Base-by-base conservation (phyloP, 2,888 invertebrate genomes). In the Hoplodrina ambigua region DNA sequence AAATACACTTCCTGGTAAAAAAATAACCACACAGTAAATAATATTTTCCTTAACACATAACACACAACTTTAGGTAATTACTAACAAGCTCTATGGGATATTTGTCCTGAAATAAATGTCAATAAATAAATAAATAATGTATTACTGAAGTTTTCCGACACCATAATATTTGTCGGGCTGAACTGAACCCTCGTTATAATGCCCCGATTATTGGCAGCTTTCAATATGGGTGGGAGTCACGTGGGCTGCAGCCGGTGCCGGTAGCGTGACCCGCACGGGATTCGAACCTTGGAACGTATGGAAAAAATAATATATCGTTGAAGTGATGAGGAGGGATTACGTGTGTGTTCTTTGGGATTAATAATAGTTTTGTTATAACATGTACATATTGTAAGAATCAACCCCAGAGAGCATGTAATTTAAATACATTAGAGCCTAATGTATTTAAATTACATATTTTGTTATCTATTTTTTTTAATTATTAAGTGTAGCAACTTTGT, bases 181-280 rank as follows among this genome's bases (percentile, higher is more conserved):
- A n/a, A 72, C 71, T 64, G 71, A 59, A 82, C 84, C 85, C 79
- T 84, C 69, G 81, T 84, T 72, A 78, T 67, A 72, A 70, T 71
- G 55, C 44, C 62, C 15, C 75, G 78, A 81, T 83, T 85, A 86
- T 87, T 86, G 87, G 85, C 83, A 86, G 85, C 75, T 82, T 83
- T 75, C 85, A 84, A 87, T 87, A 86, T 81, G 60, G 55, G 55
- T 54, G 61, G 60, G 25, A 71, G 87, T 87, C 90, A 90, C 90
- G 90, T 87, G 90, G 75, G 37, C n/a, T 67, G 61, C 90, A 89
- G 77, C 86, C 83, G 90, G 86, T 56, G 82, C 81, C 67, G 41
- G 49, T 78, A 81, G 84, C 89, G 89, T 90, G 89, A 86, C 85
- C 73, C 68, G 54, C 54, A 55, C 79, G 57, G 72, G 81, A 75